Conservation (phyloP, 2,888 invertebrate genomes). For the Amblyjoppa fuscipennis region DNA sequence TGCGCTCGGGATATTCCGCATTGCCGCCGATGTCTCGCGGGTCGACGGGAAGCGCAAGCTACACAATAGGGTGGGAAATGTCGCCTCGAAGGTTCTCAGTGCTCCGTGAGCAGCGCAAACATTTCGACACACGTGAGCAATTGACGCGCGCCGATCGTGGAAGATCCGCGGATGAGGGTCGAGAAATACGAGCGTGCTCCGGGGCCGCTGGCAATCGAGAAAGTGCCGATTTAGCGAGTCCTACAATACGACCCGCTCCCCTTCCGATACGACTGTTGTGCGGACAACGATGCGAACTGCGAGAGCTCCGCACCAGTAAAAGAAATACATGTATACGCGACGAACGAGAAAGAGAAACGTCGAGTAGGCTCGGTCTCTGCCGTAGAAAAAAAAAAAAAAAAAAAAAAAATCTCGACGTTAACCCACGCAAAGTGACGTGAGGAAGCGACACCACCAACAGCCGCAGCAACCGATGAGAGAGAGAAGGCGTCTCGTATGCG, state of each 20-base stretch:
- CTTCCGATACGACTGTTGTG: neutral
- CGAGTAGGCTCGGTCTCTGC: neutral
- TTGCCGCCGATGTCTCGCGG: neutral
- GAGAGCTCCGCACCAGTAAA: neutral
- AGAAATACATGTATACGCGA: neutral
- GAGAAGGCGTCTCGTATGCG: slow-evolving; percentile 24
- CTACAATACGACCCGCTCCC: slow-evolving; percentile 14
- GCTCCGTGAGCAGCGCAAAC: neutral
- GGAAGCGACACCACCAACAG: neutral
- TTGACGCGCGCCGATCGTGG: neutral
- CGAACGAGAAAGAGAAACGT: neutral
- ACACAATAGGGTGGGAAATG: neutral
- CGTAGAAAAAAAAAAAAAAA: neutral
- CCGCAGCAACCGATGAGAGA: neutral
- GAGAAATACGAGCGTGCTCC: neutral
- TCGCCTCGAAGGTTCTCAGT: neutral
- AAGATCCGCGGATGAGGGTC: slow-evolving; percentile 14
- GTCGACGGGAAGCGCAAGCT: neutral
- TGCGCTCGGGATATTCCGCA: neutral
- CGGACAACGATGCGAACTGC: slow-evolving; percentile 8
- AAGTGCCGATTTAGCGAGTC: slow-evolving; percentile 60
- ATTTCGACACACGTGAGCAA: slow-evolving; percentile 6
- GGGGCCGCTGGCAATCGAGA: slow-evolving; percentile 48
- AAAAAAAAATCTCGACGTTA: slow-evolving; percentile 26
- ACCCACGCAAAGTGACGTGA: slow-evolving; percentile 6